Conservation (phyloP, 2,113 vertebrate species). For the Salvator merianae region DNA sequence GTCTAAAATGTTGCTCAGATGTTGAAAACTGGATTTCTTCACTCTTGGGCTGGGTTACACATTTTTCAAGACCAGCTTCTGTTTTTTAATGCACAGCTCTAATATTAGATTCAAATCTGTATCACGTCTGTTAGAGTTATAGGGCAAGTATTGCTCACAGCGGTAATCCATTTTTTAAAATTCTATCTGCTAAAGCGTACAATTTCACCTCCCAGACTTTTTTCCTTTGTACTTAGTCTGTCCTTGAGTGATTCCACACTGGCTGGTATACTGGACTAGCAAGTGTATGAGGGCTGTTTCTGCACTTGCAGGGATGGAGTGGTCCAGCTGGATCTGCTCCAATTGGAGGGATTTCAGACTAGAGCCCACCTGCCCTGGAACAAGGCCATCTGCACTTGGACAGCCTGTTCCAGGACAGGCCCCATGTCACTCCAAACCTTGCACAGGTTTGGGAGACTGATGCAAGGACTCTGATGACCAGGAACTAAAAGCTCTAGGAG, state of each 20-base stretch:
- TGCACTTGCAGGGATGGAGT: too few relatives aligned
- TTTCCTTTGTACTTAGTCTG: background rate
- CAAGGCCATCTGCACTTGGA: too few relatives aligned
- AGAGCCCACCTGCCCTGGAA: too few relatives aligned
- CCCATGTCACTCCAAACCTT: too few relatives aligned
- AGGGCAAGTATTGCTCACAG: background rate
- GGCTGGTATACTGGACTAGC: too few relatives aligned
- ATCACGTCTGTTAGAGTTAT: background rate
- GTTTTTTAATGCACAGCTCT: background rate
- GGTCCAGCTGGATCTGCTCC: too few relatives aligned
- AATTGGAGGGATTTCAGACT: too few relatives aligned
- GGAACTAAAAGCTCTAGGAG: too few relatives aligned
- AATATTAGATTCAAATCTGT: conserved; percentile 11
- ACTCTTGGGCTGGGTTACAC: background rate
- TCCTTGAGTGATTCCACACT: background rate
- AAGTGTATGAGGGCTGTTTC: too few relatives aligned
- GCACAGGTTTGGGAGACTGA: too few relatives aligned
- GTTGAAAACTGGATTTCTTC: background rate
- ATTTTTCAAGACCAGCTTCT: background rate
- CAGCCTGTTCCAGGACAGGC: too few relatives aligned
- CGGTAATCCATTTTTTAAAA: background rate
- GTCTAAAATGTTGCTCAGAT: background rate
- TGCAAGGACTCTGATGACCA: too few relatives aligned
- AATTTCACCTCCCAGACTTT: background rate
- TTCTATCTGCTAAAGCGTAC: background rate